Base-by-base conservation (phyloP, 2,113 vertebrate species). In the Calidris pugnax region DNA sequence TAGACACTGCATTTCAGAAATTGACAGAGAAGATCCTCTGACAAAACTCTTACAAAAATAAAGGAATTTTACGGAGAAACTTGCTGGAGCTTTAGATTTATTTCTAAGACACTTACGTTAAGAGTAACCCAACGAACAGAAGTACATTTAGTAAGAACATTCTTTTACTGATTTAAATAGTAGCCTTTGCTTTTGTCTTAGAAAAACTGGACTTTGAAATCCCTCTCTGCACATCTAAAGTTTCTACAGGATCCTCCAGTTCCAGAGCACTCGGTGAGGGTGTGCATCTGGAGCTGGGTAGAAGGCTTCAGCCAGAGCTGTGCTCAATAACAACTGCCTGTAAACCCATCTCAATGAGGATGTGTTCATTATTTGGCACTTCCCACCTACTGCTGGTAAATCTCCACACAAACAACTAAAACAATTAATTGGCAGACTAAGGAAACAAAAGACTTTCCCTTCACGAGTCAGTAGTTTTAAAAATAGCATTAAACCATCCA, bases 221-320 rank as follows among this genome's bases (percentile, higher is more conserved):
- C 24, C 3, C 22, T 35, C 53, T 48, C n/a, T 81, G 28, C 51
- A 74, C 9, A n/a, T 32, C 3, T 2, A 21, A 22, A 26, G 14
- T 24, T 72, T 43, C 74, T 28, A 11, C 8, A 78, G 23, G 21
- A 75, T 15, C 14, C n/a, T 35, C n/a, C 56, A 47, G 13, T 14
- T 78, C 27, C 51, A 39, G 43, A 48, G 67, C n/a, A 24, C 39
- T 12, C 0, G 0, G 6, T 8, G 4, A 45, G 21, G 15, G 4
- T 28, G 14, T 37, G 28, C 22, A 27, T 3, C 2, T 6, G 67
- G 18, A 68, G 45, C 14, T 16, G 18, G 10, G 32, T 1, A 51
- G 30, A 24, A 24, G 10, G 81, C 30, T 72, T 45, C 30, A 23
- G 48, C 14, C 55, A 77, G 50, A 85, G 41, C 35, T 7, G 1